A percentile compares a stretch with the other conserved stretches of the same genome.
These are phyloP conservation scores for Drosophila nasuta DNA, from an alignment of 1,140 invertebrate species.

Conservation along the genomic window DNA sequence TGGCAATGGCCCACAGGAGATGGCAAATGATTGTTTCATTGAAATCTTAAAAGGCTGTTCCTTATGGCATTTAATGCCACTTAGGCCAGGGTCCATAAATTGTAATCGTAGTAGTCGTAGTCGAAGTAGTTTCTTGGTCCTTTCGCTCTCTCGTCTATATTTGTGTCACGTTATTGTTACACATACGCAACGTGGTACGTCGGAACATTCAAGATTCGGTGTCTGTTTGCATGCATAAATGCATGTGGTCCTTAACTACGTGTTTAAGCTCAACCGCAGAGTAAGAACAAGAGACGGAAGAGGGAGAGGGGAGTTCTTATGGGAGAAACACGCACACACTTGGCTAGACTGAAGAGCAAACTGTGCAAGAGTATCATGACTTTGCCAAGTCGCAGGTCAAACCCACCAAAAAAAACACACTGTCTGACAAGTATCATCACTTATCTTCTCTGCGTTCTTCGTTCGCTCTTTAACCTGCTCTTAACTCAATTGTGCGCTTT, in stretches of 20 bases:
- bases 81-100: slow-evolving; percentile 37
- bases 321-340: slow-evolving; percentile 23
- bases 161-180: slow-evolving; percentile 77
- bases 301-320: not conserved
- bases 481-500: slow-evolving; percentile 5
- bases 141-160: slow-evolving; percentile 49
- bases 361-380: slow-evolving; percentile 9
- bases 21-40: slow-evolving; percentile 62
- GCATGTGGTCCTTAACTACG: slow-evolving; percentile 63
- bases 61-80: slow-evolving; percentile 78
- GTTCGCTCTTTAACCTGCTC: not conserved
- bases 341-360: slow-evolving; percentile 54
- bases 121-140: slow-evolving; percentile 12
- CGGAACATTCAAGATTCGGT: slow-evolving; percentile 1
- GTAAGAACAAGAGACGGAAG: not conserved
- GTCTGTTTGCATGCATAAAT: slow-evolving; percentile 55
- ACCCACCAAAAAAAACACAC: not conserved
- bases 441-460: not conserved
- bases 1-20: slow-evolving; percentile 1
- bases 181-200: slow-evolving; percentile 56
- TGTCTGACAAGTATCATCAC: not conserved
- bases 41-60: slow-evolving; percentile 71
- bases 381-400: slow-evolving; percentile 3
- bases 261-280: slow-evolving; percentile 60
- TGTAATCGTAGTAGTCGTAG: slow-evolving; percentile 10